Evolutionary conservation across 2,888 invertebrate genomes (phyloP).

Genomic region (Corbicula japonica): DNA sequence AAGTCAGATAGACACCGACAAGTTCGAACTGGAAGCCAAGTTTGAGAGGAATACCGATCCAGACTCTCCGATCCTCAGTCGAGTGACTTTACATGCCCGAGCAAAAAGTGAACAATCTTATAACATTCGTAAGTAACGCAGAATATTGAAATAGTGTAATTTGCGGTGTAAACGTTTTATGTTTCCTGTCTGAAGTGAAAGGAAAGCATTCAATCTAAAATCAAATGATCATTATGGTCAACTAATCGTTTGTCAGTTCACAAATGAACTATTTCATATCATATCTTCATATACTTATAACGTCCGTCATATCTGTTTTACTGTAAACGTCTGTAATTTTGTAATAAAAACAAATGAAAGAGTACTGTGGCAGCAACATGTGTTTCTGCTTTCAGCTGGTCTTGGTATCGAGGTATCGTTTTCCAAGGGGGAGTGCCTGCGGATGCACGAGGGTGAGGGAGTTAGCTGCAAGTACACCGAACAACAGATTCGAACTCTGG

Average conservation of each 20-base stretch:
- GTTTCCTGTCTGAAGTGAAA: too few species aligned
- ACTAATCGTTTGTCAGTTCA: too few species aligned
- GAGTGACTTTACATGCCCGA: slow-evolving; percentile 27
- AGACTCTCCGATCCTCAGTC: slow-evolving; percentile 39
- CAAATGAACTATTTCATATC: too few species aligned
- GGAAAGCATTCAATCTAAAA: too few species aligned
- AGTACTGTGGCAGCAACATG: too few species aligned
- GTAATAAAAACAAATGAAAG: too few species aligned
- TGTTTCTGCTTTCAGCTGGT: slow-evolving; percentile 42
- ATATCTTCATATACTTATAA: too few species aligned
- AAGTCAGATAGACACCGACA: slow-evolving; percentile 46
- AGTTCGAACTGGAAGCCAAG: slow-evolving; percentile 44
- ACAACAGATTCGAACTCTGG: slow-evolving; percentile 52
- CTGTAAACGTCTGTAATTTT: too few species aligned
- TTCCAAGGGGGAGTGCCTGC: slow-evolving; percentile 40
- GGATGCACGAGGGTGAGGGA: slow-evolving; percentile 55
- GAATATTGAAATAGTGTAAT: too few species aligned
- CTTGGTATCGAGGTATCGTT: slow-evolving; percentile 40
- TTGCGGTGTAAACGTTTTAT: too few species aligned
- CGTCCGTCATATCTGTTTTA: too few species aligned
- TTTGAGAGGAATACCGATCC: slow-evolving; percentile 29
- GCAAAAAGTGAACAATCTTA: slow-evolving; percentile 33
- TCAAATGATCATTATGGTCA: too few species aligned
- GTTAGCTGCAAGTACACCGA: slow-evolving; percentile 63
- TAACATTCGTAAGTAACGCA: slow-evolving; percentile 56